Conservation (phyloP, 2,888 invertebrate species). For the Zeuzera pyrina region DNA sequence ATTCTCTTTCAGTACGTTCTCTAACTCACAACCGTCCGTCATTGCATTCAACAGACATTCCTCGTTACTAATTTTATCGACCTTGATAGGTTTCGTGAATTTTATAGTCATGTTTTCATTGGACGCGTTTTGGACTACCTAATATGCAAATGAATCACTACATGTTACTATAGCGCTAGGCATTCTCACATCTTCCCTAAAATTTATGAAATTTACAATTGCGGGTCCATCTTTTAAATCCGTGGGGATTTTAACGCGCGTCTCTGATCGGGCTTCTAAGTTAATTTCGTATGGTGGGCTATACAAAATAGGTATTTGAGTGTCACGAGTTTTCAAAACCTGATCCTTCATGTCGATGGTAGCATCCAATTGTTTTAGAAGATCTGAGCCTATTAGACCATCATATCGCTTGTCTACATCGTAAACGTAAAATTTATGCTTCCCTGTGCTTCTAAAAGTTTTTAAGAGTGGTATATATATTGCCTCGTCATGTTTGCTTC, state of each 20-base stretch:
- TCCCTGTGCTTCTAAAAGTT: neutral
- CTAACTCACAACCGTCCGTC: too few species aligned
- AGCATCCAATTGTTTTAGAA: neutral
- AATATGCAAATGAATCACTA: constrained; percentile 8
- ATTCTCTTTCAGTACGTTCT: neutral
- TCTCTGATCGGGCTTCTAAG: neutral
- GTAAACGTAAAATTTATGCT: neutral
- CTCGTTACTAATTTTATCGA: neutral
- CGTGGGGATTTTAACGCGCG: neutral
- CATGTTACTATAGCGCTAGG: constrained; percentile 11
- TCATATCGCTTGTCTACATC: neutral
- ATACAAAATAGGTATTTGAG: neutral
- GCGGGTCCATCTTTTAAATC: constrained; percentile 8
- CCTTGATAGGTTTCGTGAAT: neutral
- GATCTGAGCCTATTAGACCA: neutral
- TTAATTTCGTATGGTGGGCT: neutral
- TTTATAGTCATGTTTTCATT: neutral
- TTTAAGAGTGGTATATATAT: too few species aligned
- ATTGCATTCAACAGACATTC: too few species aligned
- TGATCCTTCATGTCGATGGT: neutral
- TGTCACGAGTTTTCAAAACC: neutral
- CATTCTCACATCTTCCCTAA: constrained; percentile 10
- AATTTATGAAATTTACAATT: constrained; percentile 8
- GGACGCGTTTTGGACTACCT: constrained; percentile 8
- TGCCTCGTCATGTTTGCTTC: too few species aligned